Evolutionary conservation across 2,888 invertebrate genomes (phyloP).

Genomic region (Caenorhabditis parvicauda): DNA sequence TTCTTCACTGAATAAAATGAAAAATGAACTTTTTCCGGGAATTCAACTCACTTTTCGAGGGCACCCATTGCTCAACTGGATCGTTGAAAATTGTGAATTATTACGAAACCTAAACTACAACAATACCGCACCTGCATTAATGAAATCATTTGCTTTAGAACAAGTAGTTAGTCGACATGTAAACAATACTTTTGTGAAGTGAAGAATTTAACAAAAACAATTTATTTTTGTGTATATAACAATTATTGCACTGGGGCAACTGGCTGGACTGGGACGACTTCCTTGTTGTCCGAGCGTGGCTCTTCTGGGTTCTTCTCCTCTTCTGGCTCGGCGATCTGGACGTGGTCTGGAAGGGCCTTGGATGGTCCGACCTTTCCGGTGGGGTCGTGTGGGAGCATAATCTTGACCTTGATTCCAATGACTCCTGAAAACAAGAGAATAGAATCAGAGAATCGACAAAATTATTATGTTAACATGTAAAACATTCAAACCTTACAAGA

Average conservation of each 20-base stretch:
- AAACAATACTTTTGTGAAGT: no score
- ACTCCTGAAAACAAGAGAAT: slow-evolving; percentile 66
- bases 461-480: neutral
- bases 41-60: no score
- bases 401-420: slow-evolving; percentile 83
- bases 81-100: no score
- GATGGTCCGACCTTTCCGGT: slow-evolving; percentile 96
- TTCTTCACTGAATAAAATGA: no score
- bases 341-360: slow-evolving; percentile 91
- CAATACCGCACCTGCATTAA: no score
- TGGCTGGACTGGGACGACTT: slow-evolving; percentile 32
- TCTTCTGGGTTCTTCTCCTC: slow-evolving; percentile 71
- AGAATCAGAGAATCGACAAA: neutral
- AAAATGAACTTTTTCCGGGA: no score
- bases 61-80: no score
- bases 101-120: no score
- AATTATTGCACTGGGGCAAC: slow-evolving; percentile 33
- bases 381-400: slow-evolving; percentile 98
- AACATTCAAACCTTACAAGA: no score
- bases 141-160: no score
- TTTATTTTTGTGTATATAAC: slow-evolving; percentile 27
- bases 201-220: slow-evolving; percentile 25
- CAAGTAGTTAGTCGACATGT: no score
- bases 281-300: slow-evolving; percentile 60
- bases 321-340: slow-evolving; percentile 89